Percentiles rank a stretch among this genome's conserved stretches.
phyloP scores from a whole-genome alignment of 2,888 invertebrate species.

The Venusia cambrica region DNA sequence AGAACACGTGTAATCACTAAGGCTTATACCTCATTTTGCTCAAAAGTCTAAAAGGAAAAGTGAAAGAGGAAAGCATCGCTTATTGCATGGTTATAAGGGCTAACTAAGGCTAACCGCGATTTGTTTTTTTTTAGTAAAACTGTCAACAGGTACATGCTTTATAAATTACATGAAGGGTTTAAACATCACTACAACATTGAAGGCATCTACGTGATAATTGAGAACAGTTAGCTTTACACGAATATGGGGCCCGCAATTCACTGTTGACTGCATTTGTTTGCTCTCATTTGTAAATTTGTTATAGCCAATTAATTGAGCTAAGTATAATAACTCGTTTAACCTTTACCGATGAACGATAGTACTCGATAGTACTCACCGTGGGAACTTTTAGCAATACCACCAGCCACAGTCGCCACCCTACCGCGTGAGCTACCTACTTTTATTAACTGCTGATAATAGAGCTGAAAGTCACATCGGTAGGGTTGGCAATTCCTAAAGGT shows the following conservation, averaged over 20 bases:
- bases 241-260: background rate
- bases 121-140: too few relatives aligned
- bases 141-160: too few relatives aligned
- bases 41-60: too few relatives aligned
- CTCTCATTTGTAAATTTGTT: slow-evolving; percentile 8
- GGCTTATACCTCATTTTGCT: too few relatives aligned
- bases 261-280: slow-evolving; percentile 7
- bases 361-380: slow-evolving; percentile 12
- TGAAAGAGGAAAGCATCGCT: too few relatives aligned
- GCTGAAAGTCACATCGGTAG: slow-evolving; percentile 45
- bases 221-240: too few relatives aligned
- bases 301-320: slow-evolving; percentile 16
- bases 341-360: slow-evolving; percentile 13
- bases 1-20: too few relatives aligned
- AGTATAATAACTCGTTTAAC: slow-evolving; percentile 15
- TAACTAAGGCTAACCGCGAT: too few relatives aligned
- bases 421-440: slow-evolving; percentile 56
- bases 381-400: slow-evolving; percentile 21
- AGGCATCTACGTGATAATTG: too few relatives aligned
- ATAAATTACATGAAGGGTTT: too few relatives aligned
- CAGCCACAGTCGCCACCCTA: slow-evolving; percentile 33
- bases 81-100: too few relatives aligned
- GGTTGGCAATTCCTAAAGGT: slow-evolving; percentile 35
- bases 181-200: background rate
- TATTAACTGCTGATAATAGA: slow-evolving; percentile 58